phyloP scores from a whole-genome alignment of 2,888 invertebrate species.

The Vesta saturnalis region DNA sequence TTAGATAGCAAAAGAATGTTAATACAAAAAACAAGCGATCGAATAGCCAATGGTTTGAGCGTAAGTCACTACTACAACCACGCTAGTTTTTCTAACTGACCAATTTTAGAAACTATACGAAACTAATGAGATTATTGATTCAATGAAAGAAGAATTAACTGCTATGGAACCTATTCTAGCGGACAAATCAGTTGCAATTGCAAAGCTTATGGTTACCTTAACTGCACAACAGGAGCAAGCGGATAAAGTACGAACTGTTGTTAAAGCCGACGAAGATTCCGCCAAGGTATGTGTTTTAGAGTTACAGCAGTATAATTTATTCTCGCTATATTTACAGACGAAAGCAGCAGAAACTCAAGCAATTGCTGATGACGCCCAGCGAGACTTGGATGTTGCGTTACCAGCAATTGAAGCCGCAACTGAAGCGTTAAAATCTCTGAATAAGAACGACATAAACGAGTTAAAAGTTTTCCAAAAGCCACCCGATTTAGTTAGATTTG shows the following conservation, averaged over 20 bases:
- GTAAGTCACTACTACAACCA: constrained; percentile 49
- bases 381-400: constrained; percentile 85
- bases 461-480: constrained; percentile 89
- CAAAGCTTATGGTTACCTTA: constrained; percentile 77
- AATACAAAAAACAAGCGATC: constrained; percentile 71
- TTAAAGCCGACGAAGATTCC: constrained; percentile 83
- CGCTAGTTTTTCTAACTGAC: background rate
- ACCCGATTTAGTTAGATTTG: constrained; percentile 85
- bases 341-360: constrained; percentile 87
- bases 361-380: constrained; percentile 86
- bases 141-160: constrained; percentile 86
- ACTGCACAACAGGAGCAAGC: constrained; percentile 84
- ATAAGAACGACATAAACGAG: constrained; percentile 92
- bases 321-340: constrained; percentile 60
- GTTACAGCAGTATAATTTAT: background rate
- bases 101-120: constrained; percentile 76
- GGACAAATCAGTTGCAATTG: constrained; percentile 79
- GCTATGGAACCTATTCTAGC: constrained; percentile 84
- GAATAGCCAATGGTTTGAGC: constrained; percentile 79
- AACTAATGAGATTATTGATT: constrained; percentile 81
- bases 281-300: constrained; percentile 70
- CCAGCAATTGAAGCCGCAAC: constrained; percentile 88
- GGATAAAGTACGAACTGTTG: constrained; percentile 81
- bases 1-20: constrained; percentile 75
- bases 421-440: constrained; percentile 83